Conservation (phyloP, 2,113 vertebrate species). For the Clarias gariepinus region DNA sequence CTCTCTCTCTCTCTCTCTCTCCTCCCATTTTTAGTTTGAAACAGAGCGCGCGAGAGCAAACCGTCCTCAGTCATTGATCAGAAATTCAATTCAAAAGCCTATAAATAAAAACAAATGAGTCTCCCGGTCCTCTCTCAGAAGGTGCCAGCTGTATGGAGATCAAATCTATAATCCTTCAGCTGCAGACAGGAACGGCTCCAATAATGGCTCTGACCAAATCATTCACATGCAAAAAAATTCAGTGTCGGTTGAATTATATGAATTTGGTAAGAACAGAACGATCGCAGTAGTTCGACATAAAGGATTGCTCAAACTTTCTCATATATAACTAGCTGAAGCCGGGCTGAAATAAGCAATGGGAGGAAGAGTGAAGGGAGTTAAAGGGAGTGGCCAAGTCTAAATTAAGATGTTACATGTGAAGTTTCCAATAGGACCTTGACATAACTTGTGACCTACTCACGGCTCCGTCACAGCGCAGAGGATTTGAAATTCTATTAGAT, state of each 20-base stretch:
- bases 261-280: conserved; percentile 78
- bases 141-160: conserved; percentile 58
- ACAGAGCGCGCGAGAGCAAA: conserved; percentile 47
- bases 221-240: conserved; percentile 74
- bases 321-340: conserved; percentile 63
- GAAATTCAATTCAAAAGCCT: conserved; percentile 71
- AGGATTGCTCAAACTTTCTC: conserved; percentile 80
- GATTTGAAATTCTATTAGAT: conserved; percentile 99
- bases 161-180: conserved; percentile 61
- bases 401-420: conserved; percentile 98
- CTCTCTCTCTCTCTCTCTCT: conserved; percentile 29
- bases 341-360: conserved; percentile 44
- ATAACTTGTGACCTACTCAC: conserved; percentile 98
- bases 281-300: conserved; percentile 73
- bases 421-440: conserved; percentile 99
- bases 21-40: conserved; percentile 44
- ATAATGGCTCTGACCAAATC: conserved; percentile 61
- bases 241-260: conserved; percentile 72
- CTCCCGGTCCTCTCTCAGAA: conserved; percentile 44
- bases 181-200: conserved; percentile 58
- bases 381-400: conserved; percentile 83
- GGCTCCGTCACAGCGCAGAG: conserved; percentile 90
- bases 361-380: conserved; percentile 55
- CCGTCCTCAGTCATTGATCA: conserved; percentile 64
- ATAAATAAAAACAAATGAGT: conserved; percentile 67